phyloP scores from a whole-genome alignment of 2,113 vertebrate genomes.

The Muscicapa adusta region DNA sequence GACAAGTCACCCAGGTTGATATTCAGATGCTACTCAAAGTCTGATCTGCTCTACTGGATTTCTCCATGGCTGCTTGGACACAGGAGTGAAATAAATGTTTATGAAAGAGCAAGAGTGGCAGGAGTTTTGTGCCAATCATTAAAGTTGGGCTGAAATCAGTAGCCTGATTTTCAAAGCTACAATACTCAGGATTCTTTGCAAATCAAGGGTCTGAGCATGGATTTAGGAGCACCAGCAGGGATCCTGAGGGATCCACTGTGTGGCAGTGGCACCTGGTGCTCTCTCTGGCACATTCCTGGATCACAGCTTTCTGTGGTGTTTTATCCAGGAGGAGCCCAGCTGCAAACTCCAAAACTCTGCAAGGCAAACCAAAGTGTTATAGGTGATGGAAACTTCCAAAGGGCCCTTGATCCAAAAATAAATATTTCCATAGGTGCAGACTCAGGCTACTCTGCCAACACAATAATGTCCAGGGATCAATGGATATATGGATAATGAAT shows the following conservation, averaged over 20 bases:
- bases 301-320: accelerated
- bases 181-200: not conserved
- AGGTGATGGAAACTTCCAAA: not conserved
- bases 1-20: accelerated
- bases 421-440: not conserved
- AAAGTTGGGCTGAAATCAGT: not conserved
- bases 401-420: not conserved
- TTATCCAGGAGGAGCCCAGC: not conserved
- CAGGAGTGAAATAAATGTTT: not conserved
- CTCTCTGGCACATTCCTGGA: accelerated
- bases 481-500: too few species aligned
- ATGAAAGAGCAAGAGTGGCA: accelerated
- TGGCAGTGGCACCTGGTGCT: not conserved
- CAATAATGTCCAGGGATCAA: not conserved
- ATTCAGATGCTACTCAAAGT: not conserved
- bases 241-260: accelerated
- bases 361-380: not conserved
- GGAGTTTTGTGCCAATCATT: not conserved
- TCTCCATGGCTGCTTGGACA: not conserved
- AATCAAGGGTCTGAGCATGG: not conserved
- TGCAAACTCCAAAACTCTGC: not conserved
- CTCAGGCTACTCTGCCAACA: not conserved
- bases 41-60: not conserved
- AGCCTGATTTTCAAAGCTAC: not conserved
- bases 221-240: not conserved